Evolutionary conservation across 1,140 invertebrate species (phyloP).

Genomic region (Atta texana): DNA sequence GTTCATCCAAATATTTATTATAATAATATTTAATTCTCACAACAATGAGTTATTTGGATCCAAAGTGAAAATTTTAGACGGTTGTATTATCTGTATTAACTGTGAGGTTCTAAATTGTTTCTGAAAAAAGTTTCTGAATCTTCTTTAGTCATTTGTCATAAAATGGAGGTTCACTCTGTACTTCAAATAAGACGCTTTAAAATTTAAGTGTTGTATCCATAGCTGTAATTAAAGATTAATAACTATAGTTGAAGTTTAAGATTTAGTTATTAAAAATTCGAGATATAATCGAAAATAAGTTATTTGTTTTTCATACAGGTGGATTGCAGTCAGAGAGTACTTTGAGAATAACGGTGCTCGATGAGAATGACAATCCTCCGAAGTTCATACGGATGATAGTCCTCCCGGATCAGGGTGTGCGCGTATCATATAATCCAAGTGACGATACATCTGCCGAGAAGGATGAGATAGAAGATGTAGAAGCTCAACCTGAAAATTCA

Average conservation of each 20-base stretch:
- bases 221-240: too few relatives aligned
- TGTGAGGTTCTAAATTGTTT: too few relatives aligned
- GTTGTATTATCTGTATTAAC: too few relatives aligned
- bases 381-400: slow-evolving; percentile 89
- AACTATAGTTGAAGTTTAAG: too few relatives aligned
- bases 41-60: too few relatives aligned
- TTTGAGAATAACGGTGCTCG: slow-evolving; percentile 90
- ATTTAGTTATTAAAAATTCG: not conserved
- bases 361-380: slow-evolving; percentile 95
- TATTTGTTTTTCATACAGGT: slow-evolving; percentile 40
- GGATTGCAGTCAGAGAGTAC: slow-evolving; percentile 91
- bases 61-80: too few relatives aligned
- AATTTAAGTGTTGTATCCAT: too few relatives aligned
- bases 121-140: too few relatives aligned
- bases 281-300: not conserved
- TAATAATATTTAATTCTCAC: not conserved
- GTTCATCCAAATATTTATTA: not conserved
- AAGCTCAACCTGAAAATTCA: slow-evolving; percentile 83
- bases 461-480: slow-evolving; percentile 78
- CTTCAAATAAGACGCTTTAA: too few relatives aligned
- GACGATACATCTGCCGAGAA: slow-evolving; percentile 78
- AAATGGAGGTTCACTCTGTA: too few relatives aligned
- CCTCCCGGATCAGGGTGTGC: slow-evolving; percentile 89
- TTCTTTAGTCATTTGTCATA: too few relatives aligned
- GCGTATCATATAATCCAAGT: slow-evolving; percentile 86